Base-by-base conservation (phyloP, 2,113 vertebrate genomes). In the Gymnobelideus leadbeateri region DNA sequence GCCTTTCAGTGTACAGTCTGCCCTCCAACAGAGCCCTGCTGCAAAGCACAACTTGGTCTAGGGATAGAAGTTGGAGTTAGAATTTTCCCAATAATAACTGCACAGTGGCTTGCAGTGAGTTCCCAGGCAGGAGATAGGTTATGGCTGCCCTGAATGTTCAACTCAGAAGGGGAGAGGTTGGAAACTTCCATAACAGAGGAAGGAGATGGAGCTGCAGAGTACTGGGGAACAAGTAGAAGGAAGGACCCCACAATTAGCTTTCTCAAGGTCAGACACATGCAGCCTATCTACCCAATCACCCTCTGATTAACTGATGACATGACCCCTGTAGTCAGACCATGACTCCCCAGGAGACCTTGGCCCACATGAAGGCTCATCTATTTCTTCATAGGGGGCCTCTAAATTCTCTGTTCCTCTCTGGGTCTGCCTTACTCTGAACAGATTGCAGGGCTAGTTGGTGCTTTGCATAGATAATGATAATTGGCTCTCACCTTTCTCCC, bases 401-500 rank as follows among this genome's bases (percentile, higher is more conserved):
- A 47, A 2, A 92, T 94, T 94, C 94, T 0, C 23, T 93, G 23
- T 43, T 94, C 26, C 89, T 37, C 14, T 92, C 57, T 37, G 11
- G 31, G 11, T 11, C 31, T 68, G 19, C 54, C 51, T 23, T 93
- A 55, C 16, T 90, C 6, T 84, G 11, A 49, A 31, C 61, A 94
- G 96, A 89, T 90, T 96, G 2, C 2, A 94, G 91, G 95, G 31
- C 21, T 47, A 90, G 47, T 94, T 89, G 94, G 50, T 92, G 24
- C 26, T 95, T 96, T 84, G 91, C 1, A 93, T 24, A 95, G 46
- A 90, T 90, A 95, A 94, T 91, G 28, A 0, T 21, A 95, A 95
- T 31, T 61, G 8, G n/a, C 50, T 14, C 31, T 84, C 51, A 43
- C 50, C 95, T 89, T 95, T 12, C 55, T 97, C 11, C 26, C 25